Percentiles rank a stretch among this genome's conserved stretches.
phyloP scores from a whole-genome alignment of 2,797 vertebrate species.

The Loriculus beryllinus region DNA sequence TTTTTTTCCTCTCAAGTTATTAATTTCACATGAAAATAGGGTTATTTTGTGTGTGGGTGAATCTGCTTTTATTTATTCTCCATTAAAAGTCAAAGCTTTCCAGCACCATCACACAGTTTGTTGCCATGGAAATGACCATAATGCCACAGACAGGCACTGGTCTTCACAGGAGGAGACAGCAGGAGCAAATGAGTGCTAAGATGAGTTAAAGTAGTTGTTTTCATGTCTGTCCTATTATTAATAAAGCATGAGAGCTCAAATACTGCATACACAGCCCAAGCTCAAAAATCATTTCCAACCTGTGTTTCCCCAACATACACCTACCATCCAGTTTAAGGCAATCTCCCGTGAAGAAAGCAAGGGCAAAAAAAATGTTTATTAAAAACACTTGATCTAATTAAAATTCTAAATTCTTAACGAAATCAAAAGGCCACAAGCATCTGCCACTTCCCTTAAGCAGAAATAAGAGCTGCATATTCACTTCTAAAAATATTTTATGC shows the following conservation, averaged over 20 bases:
- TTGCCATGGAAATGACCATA: constrained; percentile 51
- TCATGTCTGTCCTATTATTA: neutral
- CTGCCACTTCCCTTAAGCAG: neutral
- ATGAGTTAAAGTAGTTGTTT: neutral
- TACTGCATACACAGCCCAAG: neutral
- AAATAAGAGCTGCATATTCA: neutral
- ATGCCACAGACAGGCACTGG: neutral
- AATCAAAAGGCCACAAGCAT: neutral
- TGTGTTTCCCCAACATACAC: neutral
- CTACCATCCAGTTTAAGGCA: neutral
- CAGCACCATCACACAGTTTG: neutral
- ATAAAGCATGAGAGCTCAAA: neutral
- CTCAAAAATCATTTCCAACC: neutral
- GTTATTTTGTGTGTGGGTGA: neutral
- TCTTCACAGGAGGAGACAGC: neutral
- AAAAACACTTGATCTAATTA: constrained; percentile 14
- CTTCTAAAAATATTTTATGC: constrained; percentile 40
- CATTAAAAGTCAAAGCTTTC: constrained; percentile 22
- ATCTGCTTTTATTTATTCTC: constrained; percentile 39
- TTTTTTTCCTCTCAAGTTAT: neutral
- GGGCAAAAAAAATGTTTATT: neutral
- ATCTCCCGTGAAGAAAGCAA: neutral
- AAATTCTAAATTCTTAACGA: constrained; percentile 13
- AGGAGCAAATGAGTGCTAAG: constrained; percentile 13
- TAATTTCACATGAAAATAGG: neutral